Base-by-base conservation (phyloP, 2,113 vertebrate species). In the Phrynocephalus versicolor region DNA sequence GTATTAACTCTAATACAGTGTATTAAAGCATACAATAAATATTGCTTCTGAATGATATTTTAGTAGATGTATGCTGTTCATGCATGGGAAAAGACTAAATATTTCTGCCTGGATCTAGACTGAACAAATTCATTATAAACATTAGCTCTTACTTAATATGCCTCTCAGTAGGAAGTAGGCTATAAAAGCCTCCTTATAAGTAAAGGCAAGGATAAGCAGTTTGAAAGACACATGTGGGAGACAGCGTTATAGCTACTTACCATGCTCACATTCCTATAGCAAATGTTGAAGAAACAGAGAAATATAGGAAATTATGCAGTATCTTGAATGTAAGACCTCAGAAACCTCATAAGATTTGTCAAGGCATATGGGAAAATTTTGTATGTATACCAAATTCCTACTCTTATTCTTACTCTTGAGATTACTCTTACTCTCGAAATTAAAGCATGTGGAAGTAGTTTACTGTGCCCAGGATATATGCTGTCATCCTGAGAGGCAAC, bases 171-270 rank as follows among this genome's bases (percentile, higher is more conserved):
- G 25, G 1, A 0, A 75, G 70, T 87, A 76, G 72, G 30, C 35
- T 89, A 78, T 82, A 90, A 74, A 45, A 76, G 69, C 88, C 55
- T 70, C 64, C 27, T 85, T 89, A 9, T 74, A 87, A 67, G 85
- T 84, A 39, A 91, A 92, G 81, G 58, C 78, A 23, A 2, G 12
- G 87, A 81, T 87, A 87, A 89, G 89, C 85, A 81, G 80, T 88
- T 87, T 0, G 2, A 35, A 83, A 30, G 77, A 12, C n/a, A 87
- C 23, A 0, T 83, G 79, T 83, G 87, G 92, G 82, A 81, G 83
- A 72, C 74, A 85, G 21, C 10, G 12, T 90, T 88, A 77, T 64
- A 85, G 86, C 85, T 86, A 84, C 78, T 83, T 76, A 88, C 39
- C 73, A 73, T 23, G 25, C 41, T 57, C 79, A 82, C 62, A 8